Conservation (phyloP, 2,113 vertebrate genomes). For the Bagarius yarrelli region DNA sequence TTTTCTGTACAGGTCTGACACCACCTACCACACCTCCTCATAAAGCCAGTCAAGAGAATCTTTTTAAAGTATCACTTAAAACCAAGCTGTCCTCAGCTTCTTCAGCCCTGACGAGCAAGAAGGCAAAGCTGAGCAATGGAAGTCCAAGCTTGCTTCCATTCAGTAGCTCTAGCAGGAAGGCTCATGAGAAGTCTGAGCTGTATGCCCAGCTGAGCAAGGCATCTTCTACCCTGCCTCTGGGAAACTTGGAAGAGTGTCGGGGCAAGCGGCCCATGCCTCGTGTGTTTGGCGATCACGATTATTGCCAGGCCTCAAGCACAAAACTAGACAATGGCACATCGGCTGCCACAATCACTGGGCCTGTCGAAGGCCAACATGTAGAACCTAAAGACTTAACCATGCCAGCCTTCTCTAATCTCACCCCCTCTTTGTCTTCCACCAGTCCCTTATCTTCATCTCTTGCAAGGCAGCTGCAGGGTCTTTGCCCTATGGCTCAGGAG, state of each 20-base stretch:
- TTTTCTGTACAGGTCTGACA: constrained; percentile 86
- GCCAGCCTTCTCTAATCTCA: constrained; percentile 69
- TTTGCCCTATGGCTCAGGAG: constrained; percentile 74
- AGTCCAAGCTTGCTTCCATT: constrained; percentile 76
- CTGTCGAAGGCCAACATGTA: constrained; percentile 79
- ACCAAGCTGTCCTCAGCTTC: constrained; percentile 93
- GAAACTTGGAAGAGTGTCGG: constrained; percentile 81
- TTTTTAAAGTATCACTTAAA: constrained; percentile 95
- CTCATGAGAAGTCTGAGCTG: constrained; percentile 90
- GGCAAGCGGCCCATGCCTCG: constrained; percentile 80
- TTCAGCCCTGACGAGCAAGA: constrained; percentile 84
- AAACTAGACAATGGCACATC: constrained; percentile 74
- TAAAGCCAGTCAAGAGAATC: constrained; percentile 98
- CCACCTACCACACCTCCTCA: constrained; percentile 99
- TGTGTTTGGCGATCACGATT: constrained; percentile 96
- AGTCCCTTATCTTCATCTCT: constrained; percentile 67
- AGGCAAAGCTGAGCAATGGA: constrained; percentile 84
- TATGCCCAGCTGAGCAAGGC: constrained; percentile 92
- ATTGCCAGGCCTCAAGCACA: constrained; percentile 89
- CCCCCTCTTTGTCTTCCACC: constrained; percentile 64
- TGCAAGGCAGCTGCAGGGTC: constrained; percentile 76
- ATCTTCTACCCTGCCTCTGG: constrained; percentile 75
- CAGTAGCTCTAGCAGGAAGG: constrained; percentile 77
- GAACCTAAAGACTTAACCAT: constrained; percentile 85
- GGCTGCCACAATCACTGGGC: constrained; percentile 65